Percentiles rank a stretch among this genome's conserved stretches.
Conservation (phyloP, 2,797 vertebrate genomes). For the Thamnophis elegans region DNA sequence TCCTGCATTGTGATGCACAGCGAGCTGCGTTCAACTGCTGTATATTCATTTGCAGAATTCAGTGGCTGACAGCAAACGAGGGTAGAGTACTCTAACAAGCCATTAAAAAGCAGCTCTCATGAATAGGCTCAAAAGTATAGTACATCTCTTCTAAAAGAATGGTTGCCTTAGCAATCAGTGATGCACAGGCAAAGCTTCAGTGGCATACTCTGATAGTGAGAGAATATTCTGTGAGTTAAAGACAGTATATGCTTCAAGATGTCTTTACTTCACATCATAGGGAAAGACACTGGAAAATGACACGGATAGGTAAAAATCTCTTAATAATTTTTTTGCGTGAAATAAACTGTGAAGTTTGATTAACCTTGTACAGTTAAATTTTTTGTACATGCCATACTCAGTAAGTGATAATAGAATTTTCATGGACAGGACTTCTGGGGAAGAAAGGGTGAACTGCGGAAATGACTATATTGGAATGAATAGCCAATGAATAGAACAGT, state of each 20-base stretch:
- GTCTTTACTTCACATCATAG: not conserved
- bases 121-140: not conserved
- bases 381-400: not conserved
- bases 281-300: not conserved
- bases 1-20: not conserved
- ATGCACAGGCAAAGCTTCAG: slow-evolving; percentile 29
- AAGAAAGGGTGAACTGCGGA: not conserved
- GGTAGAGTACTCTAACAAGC: slow-evolving; percentile 14
- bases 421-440: not conserved
- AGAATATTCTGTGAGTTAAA: not conserved
- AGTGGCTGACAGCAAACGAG: not conserved
- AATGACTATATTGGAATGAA: not conserved
- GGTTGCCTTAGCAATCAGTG: slow-evolving; percentile 20
- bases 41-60: not conserved
- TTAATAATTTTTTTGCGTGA: not conserved
- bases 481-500: not conserved
- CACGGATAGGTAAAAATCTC: not conserved
- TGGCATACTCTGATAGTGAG: slow-evolving; percentile 4
- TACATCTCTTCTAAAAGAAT: slow-evolving; percentile 13
- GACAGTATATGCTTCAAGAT: not conserved
- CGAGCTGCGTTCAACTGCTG: not conserved
- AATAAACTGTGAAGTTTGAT: not conserved
- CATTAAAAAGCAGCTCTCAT: slow-evolving; percentile 34
- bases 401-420: not conserved
- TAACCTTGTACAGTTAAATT: not conserved